Base-by-base conservation (phyloP, 2,113 vertebrate species). In the Motacilla alba region DNA sequence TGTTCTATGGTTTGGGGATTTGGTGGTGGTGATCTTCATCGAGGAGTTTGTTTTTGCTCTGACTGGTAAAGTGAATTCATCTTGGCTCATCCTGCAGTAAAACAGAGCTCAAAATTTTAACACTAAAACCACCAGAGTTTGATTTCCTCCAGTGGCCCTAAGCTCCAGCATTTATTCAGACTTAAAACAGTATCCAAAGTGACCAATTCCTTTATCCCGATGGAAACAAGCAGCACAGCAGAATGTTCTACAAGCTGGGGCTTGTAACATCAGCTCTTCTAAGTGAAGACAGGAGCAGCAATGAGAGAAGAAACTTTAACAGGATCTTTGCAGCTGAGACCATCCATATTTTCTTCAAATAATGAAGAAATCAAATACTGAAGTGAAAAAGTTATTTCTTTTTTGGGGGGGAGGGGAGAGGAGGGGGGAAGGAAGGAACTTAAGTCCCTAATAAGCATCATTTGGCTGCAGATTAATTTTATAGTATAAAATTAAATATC, bases 361-460 rank as follows among this genome's bases (percentile, higher is more conserved):
- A 73, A 43, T 8, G 20, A 80, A 75, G n/a, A 39, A 83, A 85
- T 27, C 8, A 49, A 50, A 11, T 50, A 83, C 11, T 47, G 13
- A 83, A 83, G 44, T 35, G 9, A 77, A 11, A 43, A 86, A 35
- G 27, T 31, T 43, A 5, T 22, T 53, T 43, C 8, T 55, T 28
- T 53, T 49, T 23, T 15, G 17, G 19, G 16, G 26, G 7, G 4
- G 9, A 1, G 15, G 27, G 52, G 28, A 24, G 22, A 24, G 10
- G n/a, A 10, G 4, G 15, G 5, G 1, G 4, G 4, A 14, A 63
- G 9, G 9, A 24, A 73, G 7, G 14, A 26, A 67, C 9, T 62
- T 33, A 58, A 83, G 49, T 64, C 60, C 35, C 44, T 49, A 78
- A 60, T 0, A 68, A 20, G 19, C 28, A 62, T 64, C 5, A 35